Evolutionary conservation across 2,888 invertebrate species (phyloP).

Genomic region (Malacosoma neustria): DNA sequence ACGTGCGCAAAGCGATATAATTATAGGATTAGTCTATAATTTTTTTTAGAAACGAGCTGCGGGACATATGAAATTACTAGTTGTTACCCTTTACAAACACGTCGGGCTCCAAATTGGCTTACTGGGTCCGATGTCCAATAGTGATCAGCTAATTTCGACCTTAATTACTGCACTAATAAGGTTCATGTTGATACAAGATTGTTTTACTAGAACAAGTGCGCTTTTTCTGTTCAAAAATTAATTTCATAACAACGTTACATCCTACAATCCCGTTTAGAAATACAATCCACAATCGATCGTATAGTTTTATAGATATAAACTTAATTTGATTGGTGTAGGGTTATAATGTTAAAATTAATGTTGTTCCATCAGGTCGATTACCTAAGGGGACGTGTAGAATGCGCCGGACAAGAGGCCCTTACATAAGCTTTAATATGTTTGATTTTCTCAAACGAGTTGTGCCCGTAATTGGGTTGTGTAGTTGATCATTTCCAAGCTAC

Average conservation of each 20-base stretch:
- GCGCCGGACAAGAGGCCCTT: conserved; percentile 6
- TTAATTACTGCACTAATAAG: not conserved
- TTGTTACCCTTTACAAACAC: conserved; percentile 24
- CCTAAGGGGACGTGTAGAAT: conserved; percentile 29
- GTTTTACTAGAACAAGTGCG: conserved; percentile 4
- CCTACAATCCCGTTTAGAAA: not conserved
- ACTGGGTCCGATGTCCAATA: conserved; percentile 2
- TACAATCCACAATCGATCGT: conserved; percentile 5
- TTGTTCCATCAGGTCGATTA: conserved; percentile 24
- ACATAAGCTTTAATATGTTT: conserved; percentile 8
- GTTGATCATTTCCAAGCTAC: conserved; percentile 28
- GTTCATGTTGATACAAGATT: not conserved
- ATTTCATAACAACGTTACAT: conserved; percentile 15
- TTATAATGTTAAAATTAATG: conserved; percentile 3
- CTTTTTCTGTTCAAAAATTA: conserved; percentile 18
- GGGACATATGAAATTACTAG: conserved; percentile 46
- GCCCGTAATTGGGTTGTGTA: conserved; percentile 16
- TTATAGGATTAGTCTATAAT: conserved; percentile 41
- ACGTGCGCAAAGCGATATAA: conserved; percentile 38
- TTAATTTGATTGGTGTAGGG: not conserved
- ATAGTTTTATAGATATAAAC: conserved; percentile 5
- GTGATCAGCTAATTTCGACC: conserved; percentile 1
- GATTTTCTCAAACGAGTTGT: conserved; percentile 13
- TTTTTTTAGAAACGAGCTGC: conserved; percentile 35
- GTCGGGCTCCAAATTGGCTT: conserved; percentile 7